Conservation (phyloP, 2,797 vertebrate genomes). For the Rhinatrema bivittatum region DNA sequence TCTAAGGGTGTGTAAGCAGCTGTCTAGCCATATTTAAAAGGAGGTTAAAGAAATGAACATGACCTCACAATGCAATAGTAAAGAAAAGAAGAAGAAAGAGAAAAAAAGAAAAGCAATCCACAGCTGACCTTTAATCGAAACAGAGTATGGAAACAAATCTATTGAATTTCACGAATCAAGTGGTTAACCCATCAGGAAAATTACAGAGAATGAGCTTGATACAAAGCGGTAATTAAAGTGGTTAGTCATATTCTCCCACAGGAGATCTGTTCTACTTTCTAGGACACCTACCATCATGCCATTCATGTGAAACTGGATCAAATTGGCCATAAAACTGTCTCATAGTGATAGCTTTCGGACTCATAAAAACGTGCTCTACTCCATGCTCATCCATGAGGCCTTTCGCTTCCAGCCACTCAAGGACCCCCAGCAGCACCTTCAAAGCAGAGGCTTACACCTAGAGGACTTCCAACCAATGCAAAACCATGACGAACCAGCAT, state of each 20-base stretch:
- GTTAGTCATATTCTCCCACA: slow-evolving; percentile 32
- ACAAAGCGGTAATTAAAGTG: slow-evolving; percentile 21
- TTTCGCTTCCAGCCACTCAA: slow-evolving; percentile 18
- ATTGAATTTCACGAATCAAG: slow-evolving; percentile 16
- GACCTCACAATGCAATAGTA: neutral
- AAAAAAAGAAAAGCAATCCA: no score
- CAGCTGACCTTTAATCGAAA: no score
- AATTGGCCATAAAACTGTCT: slow-evolving; percentile 15
- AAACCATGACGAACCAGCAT: slow-evolving; percentile 9
- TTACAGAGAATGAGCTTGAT: slow-evolving; percentile 17
- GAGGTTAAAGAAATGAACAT: neutral
- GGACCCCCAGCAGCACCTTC: slow-evolving; percentile 21
- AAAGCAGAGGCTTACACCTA: slow-evolving; percentile 19
- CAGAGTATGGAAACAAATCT: no score
- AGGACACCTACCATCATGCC: slow-evolving; percentile 7
- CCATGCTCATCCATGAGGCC: slow-evolving; percentile 6
- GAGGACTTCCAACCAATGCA: slow-evolving; percentile 16
- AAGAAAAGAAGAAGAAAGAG: no score
- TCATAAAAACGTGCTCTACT: slow-evolving; percentile 19
- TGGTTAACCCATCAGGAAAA: slow-evolving; percentile 24
- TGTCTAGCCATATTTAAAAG: slow-evolving; percentile 1
- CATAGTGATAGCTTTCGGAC: slow-evolving; percentile 15
- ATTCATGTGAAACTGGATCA: slow-evolving; percentile 31
- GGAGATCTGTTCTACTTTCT: slow-evolving; percentile 11
- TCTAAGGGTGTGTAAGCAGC: neutral